Conservation (phyloP, 2,888 invertebrate species). For the Willowsia nigromaculata region DNA sequence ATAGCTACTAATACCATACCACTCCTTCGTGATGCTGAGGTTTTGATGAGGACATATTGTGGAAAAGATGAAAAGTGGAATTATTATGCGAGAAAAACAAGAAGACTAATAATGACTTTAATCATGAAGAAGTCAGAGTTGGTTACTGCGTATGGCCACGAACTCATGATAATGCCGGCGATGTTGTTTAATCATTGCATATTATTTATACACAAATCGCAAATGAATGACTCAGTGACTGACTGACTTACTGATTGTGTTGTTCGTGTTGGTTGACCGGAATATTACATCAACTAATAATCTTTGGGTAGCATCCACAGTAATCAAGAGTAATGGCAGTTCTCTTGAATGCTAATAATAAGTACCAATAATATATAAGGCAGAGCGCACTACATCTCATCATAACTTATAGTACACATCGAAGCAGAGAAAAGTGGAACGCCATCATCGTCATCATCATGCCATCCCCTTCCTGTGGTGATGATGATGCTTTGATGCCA, state of each 20-base stretch:
- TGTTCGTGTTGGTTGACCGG: background rate
- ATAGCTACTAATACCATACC: background rate
- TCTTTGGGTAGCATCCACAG: background rate
- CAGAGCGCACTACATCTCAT: too few relatives aligned
- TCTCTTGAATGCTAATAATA: background rate
- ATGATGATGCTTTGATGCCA: background rate
- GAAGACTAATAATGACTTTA: background rate
- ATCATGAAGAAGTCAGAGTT: background rate
- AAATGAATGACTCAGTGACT: background rate
- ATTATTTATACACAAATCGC: background rate
- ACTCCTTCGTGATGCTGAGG: background rate
- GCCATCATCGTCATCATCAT: background rate
- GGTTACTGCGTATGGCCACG: background rate
- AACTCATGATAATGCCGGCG: background rate
- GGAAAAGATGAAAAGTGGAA: background rate
- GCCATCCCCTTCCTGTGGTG: background rate
- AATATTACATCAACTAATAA: background rate
- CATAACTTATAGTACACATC: too few relatives aligned
- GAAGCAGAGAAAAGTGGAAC: background rate
- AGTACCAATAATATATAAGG: too few relatives aligned
- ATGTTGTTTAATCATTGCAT: background rate
- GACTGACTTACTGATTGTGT: background rate
- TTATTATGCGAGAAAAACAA: background rate
- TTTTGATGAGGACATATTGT: background rate
- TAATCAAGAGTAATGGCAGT: background rate